Evolutionary conservation across 1,140 invertebrate genomes (phyloP).

Genomic region (Aradophagus sp.): DNA sequence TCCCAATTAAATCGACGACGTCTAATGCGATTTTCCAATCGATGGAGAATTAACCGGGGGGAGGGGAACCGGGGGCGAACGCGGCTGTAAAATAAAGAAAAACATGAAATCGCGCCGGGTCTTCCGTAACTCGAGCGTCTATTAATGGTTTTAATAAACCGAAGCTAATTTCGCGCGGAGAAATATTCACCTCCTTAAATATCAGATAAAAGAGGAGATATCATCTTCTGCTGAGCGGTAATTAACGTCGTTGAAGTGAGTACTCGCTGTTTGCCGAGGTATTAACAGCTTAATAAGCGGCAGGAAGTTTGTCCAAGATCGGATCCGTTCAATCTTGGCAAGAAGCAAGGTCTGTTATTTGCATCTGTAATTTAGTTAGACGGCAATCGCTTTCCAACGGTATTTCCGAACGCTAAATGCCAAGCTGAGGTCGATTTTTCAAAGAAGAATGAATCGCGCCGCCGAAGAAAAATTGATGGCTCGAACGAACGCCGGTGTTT

Average conservation of each 20-base stretch:
- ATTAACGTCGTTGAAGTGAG: slow-evolving; percentile 54
- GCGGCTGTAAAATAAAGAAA: slow-evolving; percentile 5
- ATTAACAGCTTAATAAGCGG: slow-evolving; percentile 68
- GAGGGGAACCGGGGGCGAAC: too few species aligned
- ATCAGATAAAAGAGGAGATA: slow-evolving; percentile 44
- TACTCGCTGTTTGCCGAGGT: slow-evolving; percentile 48
- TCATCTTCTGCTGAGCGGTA: slow-evolving; percentile 38
- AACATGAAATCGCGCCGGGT: slow-evolving; percentile 1
- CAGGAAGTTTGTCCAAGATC: slow-evolving; percentile 67
- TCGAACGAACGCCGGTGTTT: neutral
- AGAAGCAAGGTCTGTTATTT: slow-evolving; percentile 69
- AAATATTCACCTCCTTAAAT: slow-evolving; percentile 39
- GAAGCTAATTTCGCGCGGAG: slow-evolving; percentile 18
- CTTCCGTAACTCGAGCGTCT: slow-evolving; percentile 14
- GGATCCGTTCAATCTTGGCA: slow-evolving; percentile 70
- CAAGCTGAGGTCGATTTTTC: slow-evolving; percentile 23
- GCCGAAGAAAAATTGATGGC: slow-evolving; percentile 1
- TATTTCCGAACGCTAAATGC: slow-evolving; percentile 65
- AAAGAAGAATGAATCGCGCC: slow-evolving; percentile 3
- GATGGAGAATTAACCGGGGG: too few species aligned
- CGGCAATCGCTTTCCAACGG: slow-evolving; percentile 56
- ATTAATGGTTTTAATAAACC: slow-evolving; percentile 23
- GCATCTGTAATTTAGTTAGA: slow-evolving; percentile 72
- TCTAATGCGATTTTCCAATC: too few species aligned
- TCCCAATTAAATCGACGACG: too few species aligned